Conservation (phyloP, 1,140 invertebrate genomes). For the Drosophila virilis region DNA sequence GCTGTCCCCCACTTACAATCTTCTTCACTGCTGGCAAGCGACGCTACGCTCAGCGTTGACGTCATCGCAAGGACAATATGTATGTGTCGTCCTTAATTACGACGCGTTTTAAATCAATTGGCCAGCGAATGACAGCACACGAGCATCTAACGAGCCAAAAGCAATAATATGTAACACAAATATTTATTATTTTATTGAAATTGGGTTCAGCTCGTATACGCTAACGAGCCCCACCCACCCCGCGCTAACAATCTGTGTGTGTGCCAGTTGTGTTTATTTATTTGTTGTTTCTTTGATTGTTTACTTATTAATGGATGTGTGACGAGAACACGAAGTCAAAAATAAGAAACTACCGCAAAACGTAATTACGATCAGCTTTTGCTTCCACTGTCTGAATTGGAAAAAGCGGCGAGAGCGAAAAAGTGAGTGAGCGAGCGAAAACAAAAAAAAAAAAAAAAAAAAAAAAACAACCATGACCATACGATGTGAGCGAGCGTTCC, state of each 20-base stretch:
- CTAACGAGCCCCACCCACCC: slow-evolving; percentile 45
- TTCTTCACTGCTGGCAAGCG: slow-evolving; percentile 54
- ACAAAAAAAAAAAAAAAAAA: too few relatives aligned
- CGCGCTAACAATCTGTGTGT: slow-evolving; percentile 41
- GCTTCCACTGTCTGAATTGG: slow-evolving; percentile 34
- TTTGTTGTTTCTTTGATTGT: slow-evolving; percentile 9
- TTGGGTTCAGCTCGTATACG: slow-evolving; percentile 44
- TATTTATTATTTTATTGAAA: slow-evolving; percentile 59
- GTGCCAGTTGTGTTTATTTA: slow-evolving; percentile 25
- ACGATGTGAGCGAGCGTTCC: slow-evolving; percentile 15
- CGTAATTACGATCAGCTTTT: slow-evolving; percentile 58
- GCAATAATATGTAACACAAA: slow-evolving; percentile 48
- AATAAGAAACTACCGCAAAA: slow-evolving; percentile 36
- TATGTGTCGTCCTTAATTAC: slow-evolving; percentile 38
- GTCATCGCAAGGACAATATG: slow-evolving; percentile 58
- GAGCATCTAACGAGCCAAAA: slow-evolving; percentile 20
- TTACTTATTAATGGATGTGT: slow-evolving; percentile 14
- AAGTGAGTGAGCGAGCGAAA: slow-evolving; percentile 40
- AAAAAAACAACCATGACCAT: neutral
- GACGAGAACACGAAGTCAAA: slow-evolving; percentile 17
- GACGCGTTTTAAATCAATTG: slow-evolving; percentile 57
- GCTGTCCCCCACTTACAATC: slow-evolving; percentile 57
- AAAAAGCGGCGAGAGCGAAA: slow-evolving; percentile 31
- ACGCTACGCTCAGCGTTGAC: slow-evolving; percentile 47
- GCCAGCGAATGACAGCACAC: slow-evolving; percentile 3